Base-by-base conservation (phyloP, 2,113 vertebrate genomes). In the Malaclemys terrapin region DNA sequence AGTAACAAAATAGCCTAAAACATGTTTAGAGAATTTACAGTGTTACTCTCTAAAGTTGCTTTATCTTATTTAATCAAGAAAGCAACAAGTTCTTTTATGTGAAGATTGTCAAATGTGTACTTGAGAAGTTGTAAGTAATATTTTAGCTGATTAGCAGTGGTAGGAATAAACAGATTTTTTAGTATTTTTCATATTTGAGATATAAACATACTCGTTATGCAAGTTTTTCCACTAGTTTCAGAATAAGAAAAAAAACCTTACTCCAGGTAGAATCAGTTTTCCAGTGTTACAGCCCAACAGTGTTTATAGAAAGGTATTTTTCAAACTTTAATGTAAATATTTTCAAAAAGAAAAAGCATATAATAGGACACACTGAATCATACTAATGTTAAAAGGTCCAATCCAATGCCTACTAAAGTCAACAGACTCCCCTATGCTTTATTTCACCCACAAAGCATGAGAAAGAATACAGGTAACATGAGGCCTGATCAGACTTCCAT, bases 1-100 rank as follows among this genome's bases (percentile, higher is more conserved):
- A 83, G 86, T 42, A 83, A 45, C 19, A 95, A 49, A 89, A 88
- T 47, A 62, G 24, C 5, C 82, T 56, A 72, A 93, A 81, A 90
- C 85, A 89, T 50, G 83, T 56, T 83, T 80, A 96, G 54, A 91
- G 84, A 87, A 91, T 85, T 91, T 29, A 95, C 53, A 92, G 84
- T 87, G 45, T 8, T 24, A 88, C 45, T 38, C 72, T 54, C 80
- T 53, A 93, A 84, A 91, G 62, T 81, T 94, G 83, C 35, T 13
- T 85, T 49, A 27, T 95, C 84, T 89, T 84, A 84, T 35, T 90
- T 65, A 80, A 85, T 9, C 80, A 88, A 90, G 56, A 31, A 93
- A 89, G 35, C 31, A 24, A n/a, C 22, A 50, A 72, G 65, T 14
- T 89, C 38, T 83, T 88, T 83, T 47, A 83, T 57, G 0, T 57